These are phyloP conservation scores for Diachasmimorpha longicaudata DNA, from an alignment of 1,140 invertebrate genomes.

Conservation along the genomic window DNA sequence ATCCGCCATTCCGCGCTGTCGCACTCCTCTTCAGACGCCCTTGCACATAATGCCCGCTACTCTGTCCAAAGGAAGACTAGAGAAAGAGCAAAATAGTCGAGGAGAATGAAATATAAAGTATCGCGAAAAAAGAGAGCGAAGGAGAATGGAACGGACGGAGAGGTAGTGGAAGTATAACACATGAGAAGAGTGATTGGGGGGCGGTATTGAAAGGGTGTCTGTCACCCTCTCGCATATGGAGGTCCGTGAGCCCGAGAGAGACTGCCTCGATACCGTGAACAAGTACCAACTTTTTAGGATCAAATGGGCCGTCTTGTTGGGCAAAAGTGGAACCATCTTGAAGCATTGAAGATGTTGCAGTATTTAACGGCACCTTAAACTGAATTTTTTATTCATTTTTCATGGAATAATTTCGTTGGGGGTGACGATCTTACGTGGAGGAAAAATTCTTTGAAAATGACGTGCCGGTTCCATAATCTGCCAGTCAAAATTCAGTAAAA, in stretches of 20 bases:
- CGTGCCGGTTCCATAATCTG: no score
- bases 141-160: neutral
- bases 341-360: no score
- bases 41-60: constrained; percentile 7
- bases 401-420: neutral
- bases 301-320: no score
- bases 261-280: neutral
- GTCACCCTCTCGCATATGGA: neutral
- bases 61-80: neutral
- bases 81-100: constrained; percentile 28
- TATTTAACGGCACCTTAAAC: no score
- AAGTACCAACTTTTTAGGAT: no score
- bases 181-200: neutral
- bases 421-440: no score
- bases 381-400: neutral
- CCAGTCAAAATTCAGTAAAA: no score
- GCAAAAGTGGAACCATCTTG: no score
- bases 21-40: constrained; percentile 37
- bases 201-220: neutral
- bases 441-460: no score
- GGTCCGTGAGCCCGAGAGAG: neutral
- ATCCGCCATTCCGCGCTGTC: constrained; percentile 39
- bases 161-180: neutral
- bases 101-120: constrained; percentile 22
- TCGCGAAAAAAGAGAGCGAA: neutral